Conservation (phyloP, 2,113 vertebrate genomes). For the Hemiscyllium ocellatum region DNA sequence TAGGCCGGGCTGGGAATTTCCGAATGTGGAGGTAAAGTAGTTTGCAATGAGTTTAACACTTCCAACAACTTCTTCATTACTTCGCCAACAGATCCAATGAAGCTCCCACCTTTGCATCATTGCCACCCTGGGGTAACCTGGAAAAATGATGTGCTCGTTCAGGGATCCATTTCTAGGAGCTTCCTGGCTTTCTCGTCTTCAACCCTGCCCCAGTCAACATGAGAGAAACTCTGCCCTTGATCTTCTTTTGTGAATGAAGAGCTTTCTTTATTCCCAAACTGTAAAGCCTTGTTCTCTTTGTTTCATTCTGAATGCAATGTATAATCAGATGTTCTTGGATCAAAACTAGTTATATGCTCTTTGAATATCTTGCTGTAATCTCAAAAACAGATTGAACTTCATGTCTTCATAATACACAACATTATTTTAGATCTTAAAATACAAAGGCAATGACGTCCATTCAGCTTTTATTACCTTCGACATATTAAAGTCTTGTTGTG, state of each 20-base stretch:
- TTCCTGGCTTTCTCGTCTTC: no score
- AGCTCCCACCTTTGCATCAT: no score
- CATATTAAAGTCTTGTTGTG: constrained; percentile 6
- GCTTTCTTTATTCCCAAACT: neutral
- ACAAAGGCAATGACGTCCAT: neutral
- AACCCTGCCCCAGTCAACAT: no score
- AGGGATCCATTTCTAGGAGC: no score
- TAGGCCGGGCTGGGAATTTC: no score
- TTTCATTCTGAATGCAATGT: neutral
- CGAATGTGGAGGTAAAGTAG: no score
- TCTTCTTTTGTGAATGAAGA: neutral
- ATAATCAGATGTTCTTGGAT: neutral
- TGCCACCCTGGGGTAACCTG: no score
- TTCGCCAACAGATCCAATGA: no score
- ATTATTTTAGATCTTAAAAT: neutral
- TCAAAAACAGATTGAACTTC: neutral
- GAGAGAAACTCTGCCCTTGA: neutral
- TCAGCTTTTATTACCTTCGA: constrained; percentile 20
- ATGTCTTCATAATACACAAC: neutral
- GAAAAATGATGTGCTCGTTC: no score
- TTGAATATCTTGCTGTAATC: neutral
- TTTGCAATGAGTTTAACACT: no score
- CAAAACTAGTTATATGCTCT: neutral
- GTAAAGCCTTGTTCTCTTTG: neutral
- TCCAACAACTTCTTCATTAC: no score